Base-by-base conservation (phyloP, 2,113 vertebrate species). In the Entomyzon cyanotis region DNA sequence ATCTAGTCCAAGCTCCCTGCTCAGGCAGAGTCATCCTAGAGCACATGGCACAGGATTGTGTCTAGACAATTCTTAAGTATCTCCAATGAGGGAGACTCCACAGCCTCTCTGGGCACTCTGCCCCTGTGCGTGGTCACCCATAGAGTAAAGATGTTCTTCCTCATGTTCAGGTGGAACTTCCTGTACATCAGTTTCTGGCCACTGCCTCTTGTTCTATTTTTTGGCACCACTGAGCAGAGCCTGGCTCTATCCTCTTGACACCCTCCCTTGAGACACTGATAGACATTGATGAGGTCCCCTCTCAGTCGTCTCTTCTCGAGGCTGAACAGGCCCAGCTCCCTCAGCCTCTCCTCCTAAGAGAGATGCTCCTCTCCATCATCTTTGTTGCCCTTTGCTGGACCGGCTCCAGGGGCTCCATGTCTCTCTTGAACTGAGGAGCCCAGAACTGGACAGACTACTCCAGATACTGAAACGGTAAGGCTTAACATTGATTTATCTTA, bases 351-450 rank as follows among this genome's bases (percentile, higher is more conserved):
- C 30, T 22, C 13, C 2, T 7, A 46, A 25, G 23, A 46, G 16
- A 42, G 18, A 23, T 35, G 20, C 14, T 47, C n/a, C 11, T 6
- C 11, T 55, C 20, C 14, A 41, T 27, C 14, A 55, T 19, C 20
- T 18, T 47, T 62, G 13, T 31, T 19, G 21, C 25, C n/a, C 62
- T 62, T n/a, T 0, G 0, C 78, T 10, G 16, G 39, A 25, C 39
- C 2, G 0, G 10, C 27, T 67, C 28, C 33, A 21, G 44, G 8
- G 23, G 7, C 27, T 52, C 33, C 37, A 11, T 1, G 12, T 24
- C 52, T 46, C 77, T 46, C 19, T 46, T 15, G 24, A 15, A 4
- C 55, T 39, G 39, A 68, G 53, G 11, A 68, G 20, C 53, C 11
- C 55, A 35, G 24, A 75, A 68, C 13, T 5, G 17, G 25, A 60